Conservation (phyloP, 2,888 invertebrate genomes). For the Aleiodes testaceus region DNA sequence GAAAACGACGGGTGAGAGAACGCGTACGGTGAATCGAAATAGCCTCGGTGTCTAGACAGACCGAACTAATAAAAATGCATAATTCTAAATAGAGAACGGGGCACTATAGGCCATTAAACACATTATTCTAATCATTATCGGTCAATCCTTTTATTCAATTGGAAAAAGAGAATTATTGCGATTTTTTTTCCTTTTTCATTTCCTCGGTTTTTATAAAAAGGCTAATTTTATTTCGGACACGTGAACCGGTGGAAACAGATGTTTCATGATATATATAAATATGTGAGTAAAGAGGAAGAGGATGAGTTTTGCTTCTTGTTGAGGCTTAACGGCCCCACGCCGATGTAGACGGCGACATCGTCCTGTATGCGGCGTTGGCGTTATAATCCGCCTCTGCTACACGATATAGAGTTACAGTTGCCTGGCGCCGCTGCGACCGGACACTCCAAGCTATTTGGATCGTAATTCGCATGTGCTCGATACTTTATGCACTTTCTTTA, state of each 20-base stretch:
- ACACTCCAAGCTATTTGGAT: slow-evolving; percentile 58
- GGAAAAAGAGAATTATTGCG: too few species aligned
- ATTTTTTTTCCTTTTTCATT: too few species aligned
- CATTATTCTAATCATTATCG: slow-evolving; percentile 5
- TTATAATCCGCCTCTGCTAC: slow-evolving; percentile 36
- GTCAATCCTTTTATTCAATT: neutral
- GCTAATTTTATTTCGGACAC: slow-evolving; percentile 65
- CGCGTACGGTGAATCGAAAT: slow-evolving; percentile 37
- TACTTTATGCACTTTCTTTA: neutral
- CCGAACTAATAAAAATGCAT: slow-evolving; percentile 38
- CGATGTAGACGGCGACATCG: slow-evolving; percentile 40
- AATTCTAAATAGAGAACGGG: slow-evolving; percentile 43
- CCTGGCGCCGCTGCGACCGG: slow-evolving; percentile 62
- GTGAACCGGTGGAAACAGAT: slow-evolving; percentile 65
- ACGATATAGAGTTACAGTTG: slow-evolving; percentile 63
- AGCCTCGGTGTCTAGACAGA: slow-evolving; percentile 40
- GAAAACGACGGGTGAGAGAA: slow-evolving; percentile 39
- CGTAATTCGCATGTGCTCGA: slow-evolving; percentile 42
- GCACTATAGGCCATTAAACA: slow-evolving; percentile 26
- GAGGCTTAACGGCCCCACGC: slow-evolving; percentile 55
- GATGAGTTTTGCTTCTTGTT: slow-evolving; percentile 42
- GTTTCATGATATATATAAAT: slow-evolving; percentile 61
- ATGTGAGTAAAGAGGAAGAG: slow-evolving; percentile 40
- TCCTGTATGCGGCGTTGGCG: slow-evolving; percentile 42
- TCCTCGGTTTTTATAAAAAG: slow-evolving; percentile 36